Percentiles rank a stretch among this genome's conserved stretches.
These are phyloP conservation scores for Bibio marci DNA, from an alignment of 2,888 invertebrate species.

Conservation along the genomic window DNA sequence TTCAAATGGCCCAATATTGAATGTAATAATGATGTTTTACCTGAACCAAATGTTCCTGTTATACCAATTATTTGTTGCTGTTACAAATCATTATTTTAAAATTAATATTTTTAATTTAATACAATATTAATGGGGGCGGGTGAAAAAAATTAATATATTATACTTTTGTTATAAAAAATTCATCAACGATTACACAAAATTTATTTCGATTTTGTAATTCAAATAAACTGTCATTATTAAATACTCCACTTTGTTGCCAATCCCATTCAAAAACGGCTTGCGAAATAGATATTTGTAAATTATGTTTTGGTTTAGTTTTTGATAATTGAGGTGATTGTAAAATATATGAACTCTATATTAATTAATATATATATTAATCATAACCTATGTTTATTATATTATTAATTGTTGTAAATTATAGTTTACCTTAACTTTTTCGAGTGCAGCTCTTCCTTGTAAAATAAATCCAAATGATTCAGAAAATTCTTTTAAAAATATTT, in stretches of 20 bases:
- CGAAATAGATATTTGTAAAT: constrained; percentile 3
- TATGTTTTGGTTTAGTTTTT: constrained; percentile 6
- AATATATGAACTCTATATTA: constrained; percentile 1
- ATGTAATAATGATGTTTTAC: constrained; percentile 7
- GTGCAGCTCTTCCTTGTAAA: constrained; percentile 1
- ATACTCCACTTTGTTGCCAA: background rate
- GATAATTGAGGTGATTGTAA: constrained; percentile 4
- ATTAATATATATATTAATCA: too few relatives aligned
- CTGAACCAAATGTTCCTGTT: constrained; percentile 5
- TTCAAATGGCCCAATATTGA: constrained; percentile 7
- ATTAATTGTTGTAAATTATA: background rate
- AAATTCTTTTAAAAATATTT: constrained; percentile 4
- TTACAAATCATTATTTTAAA: background rate
- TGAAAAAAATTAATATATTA: too few relatives aligned
- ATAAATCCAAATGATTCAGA: constrained; percentile 4
- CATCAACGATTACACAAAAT: constrained; percentile 1
- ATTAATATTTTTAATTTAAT: too few relatives aligned
- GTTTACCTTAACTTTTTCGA: constrained; percentile 5
- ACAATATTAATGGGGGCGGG: too few relatives aligned
- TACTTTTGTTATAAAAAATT: constrained; percentile 5
- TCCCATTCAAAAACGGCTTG: constrained; percentile 5
- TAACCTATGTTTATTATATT: too few relatives aligned
- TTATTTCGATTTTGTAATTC: background rate
- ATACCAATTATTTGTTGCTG: constrained; percentile 5
- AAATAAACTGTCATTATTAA: too few relatives aligned